These are phyloP conservation scores for Pseudopipra pipra DNA, from an alignment of 2,113 vertebrate genomes.

Conservation along the genomic window DNA sequence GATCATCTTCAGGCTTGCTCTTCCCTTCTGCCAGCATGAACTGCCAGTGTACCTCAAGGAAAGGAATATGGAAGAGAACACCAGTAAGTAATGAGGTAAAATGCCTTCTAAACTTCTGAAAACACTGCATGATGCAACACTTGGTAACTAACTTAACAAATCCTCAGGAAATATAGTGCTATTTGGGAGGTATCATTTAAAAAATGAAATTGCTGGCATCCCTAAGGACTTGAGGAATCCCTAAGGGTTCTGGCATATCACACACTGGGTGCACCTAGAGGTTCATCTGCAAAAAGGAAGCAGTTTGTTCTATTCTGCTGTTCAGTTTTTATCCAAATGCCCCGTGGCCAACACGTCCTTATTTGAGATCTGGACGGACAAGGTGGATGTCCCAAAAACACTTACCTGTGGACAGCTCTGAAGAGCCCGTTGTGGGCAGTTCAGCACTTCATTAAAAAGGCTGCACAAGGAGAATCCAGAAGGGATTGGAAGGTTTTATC, in stretches of 20 bases:
- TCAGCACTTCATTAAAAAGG: neutral
- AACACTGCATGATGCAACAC: neutral
- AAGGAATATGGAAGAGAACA: neutral
- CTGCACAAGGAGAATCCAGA: neutral
- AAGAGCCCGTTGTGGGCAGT: neutral
- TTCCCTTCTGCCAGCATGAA: neutral
- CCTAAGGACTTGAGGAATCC: neutral
- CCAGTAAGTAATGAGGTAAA: neutral
- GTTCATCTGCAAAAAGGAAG: neutral
- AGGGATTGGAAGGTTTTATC: neutral
- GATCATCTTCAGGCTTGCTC: neutral
- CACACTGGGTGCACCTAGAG: neutral
- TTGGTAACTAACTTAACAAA: neutral
- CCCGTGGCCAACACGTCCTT: neutral
- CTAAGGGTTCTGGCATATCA: neutral
- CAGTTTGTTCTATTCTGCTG: neutral
- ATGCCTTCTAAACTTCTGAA: neutral
- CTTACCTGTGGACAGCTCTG: neutral
- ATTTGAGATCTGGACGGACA: neutral
- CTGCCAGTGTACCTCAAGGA: neutral
- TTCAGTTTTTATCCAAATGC: neutral
- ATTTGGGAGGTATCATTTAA: neutral
- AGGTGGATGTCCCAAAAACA: neutral
- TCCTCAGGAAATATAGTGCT: neutral
- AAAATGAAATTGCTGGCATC: neutral